Evolutionary conservation across 2,113 vertebrate species (phyloP).

Genomic region (Synodontis membranacea): DNA sequence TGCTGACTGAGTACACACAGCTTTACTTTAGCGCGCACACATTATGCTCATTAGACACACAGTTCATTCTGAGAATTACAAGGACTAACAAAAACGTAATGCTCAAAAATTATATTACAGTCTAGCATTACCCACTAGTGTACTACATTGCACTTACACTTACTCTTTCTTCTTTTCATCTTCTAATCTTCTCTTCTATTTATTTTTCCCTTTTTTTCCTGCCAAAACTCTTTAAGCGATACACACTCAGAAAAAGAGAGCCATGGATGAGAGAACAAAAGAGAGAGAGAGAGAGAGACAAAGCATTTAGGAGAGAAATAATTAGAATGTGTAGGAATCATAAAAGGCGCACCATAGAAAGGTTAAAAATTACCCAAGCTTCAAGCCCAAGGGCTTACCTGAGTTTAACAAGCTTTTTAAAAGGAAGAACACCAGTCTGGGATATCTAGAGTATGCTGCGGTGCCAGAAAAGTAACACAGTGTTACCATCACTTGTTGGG

Average conservation of each 20-base stretch:
- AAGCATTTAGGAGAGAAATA: conserved; percentile 46
- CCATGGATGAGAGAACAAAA: conserved; percentile 26
- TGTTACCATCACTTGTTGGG: conserved; percentile 35
- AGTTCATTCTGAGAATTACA: neutral
- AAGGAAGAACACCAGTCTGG: conserved; percentile 29
- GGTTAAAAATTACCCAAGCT: conserved; percentile 45
- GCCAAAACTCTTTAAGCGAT: neutral
- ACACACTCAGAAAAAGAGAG: conserved; percentile 20
- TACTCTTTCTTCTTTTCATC: neutral
- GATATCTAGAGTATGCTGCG: conserved; percentile 19
- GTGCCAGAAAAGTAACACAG: conserved; percentile 27
- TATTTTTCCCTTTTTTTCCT: conserved; percentile 11
- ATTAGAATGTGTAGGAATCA: conserved; percentile 54
- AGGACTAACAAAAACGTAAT: neutral
- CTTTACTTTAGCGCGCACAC: neutral
- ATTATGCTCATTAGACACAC: neutral
- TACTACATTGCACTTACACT: neutral
- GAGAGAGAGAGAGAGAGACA: conserved; percentile 23
- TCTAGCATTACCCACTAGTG: neutral
- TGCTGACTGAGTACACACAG: neutral
- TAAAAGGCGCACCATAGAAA: conserved; percentile 45
- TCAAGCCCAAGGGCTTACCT: conserved; percentile 44
- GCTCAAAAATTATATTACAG: neutral
- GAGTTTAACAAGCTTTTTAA: conserved; percentile 40
- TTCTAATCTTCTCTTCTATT: neutral